phyloP scores from a whole-genome alignment of 2,113 vertebrate species.

The Trematocara nigrifrons region DNA sequence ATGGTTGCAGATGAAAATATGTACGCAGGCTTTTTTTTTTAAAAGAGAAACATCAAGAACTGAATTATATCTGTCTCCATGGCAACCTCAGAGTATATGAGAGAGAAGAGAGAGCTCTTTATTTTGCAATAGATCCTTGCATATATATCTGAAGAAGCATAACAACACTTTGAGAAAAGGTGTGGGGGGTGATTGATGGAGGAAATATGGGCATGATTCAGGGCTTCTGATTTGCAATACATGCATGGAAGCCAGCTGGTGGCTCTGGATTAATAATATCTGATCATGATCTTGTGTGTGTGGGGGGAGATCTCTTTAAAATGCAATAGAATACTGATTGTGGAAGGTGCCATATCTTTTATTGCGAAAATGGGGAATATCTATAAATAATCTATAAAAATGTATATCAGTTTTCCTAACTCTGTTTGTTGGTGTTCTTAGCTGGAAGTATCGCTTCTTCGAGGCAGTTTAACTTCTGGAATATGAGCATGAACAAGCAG shows the following conservation, averaged over 20 bases:
- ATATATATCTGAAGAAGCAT: constrained; percentile 41
- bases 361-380: background rate
- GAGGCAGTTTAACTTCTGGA: background rate
- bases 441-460: background rate
- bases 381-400: background rate
- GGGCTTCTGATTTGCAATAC: background rate
- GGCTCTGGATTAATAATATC: background rate
- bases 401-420: background rate
- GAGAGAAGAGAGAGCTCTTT: constrained; percentile 58
- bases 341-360: background rate
- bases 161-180: constrained; percentile 1
- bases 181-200: constrained; percentile 3
- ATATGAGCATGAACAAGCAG: background rate
- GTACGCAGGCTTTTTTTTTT: constrained; percentile 50
- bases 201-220: constrained; percentile 2
- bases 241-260: background rate
- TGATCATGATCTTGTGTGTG: background rate
- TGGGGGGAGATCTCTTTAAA: background rate
- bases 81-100: constrained; percentile 63
- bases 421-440: background rate
- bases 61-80: constrained; percentile 71
- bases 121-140: constrained; percentile 54
- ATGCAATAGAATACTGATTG: background rate
- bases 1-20: constrained; percentile 71
- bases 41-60: constrained; percentile 67